Percentiles rank a stretch among this genome's conserved stretches.
These are phyloP conservation scores for Odontophorus gujanensis DNA, from an alignment of 2,113 vertebrate genomes.

Conservation along the genomic window DNA sequence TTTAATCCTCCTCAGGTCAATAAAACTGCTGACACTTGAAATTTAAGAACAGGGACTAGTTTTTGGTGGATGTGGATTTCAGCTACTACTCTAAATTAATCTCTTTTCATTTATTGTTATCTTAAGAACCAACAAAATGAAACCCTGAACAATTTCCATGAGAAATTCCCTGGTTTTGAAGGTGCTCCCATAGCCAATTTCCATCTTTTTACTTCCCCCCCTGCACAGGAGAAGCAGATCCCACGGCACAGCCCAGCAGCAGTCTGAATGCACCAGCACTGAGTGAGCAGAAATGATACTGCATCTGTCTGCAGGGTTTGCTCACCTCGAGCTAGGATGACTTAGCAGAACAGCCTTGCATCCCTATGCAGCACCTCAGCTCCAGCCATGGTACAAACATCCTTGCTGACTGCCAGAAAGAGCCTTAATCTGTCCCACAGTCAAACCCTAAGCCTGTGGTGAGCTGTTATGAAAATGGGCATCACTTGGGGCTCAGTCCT, in stretches of 20 bases:
- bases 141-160: not conserved
- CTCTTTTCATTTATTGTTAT: not conserved
- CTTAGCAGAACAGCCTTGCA: conserved; percentile 39
- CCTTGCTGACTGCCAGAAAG: not conserved
- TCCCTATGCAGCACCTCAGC: not conserved
- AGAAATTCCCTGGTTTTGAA: not conserved
- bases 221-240: not conserved
- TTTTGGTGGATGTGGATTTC: not conserved
- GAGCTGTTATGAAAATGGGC: not conserved
- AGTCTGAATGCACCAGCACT: not conserved
- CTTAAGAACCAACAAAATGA: not conserved
- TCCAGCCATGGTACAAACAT: not conserved
- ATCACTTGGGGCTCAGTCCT: not conserved
- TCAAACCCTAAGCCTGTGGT: not conserved
- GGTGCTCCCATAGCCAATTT: not conserved
- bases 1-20: not conserved
- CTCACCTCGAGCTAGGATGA: conserved; percentile 40
- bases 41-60: not conserved
- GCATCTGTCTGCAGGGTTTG: not conserved
- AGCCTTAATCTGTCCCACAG: not conserved
- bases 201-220: not conserved
- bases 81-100: not conserved
- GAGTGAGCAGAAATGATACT: not conserved
- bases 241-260: not conserved
- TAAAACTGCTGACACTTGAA: not conserved